Base-by-base conservation (phyloP, 2,113 vertebrate genomes). In the Psophia crepitans region DNA sequence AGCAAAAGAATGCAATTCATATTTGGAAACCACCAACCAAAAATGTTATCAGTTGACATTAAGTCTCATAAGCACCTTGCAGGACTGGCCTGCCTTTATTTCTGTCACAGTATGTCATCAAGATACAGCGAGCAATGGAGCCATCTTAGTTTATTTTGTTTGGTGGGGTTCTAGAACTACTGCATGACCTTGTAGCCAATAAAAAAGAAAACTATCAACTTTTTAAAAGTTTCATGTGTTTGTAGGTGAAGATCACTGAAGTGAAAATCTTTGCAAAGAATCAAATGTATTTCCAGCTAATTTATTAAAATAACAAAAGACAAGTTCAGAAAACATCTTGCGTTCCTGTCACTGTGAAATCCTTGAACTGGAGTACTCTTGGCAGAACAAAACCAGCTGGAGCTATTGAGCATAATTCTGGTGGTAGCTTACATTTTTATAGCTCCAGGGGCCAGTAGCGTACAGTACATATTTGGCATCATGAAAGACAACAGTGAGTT, bases 241-340 rank as follows among this genome's bases (percentile, higher is more conserved):
- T 83, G 23, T 43, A 17, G 8, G 21, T 64, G n/a, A 91, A 79
- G 61, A 65, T 56, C 35, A 41, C 11, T 14, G 23, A 85, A 76
- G 24, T 43, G 8, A 80, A 89, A 71, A 77, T 39, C 17, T 84
- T 56, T 54, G 48, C 49, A 60, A 93, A 92, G 21, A 90, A 90
- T 78, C 33, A 51, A 51, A 51, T 63, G 2, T 26, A 68, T 61
- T 90, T 90, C 43, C n/a, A 5, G 20, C 21, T 73, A 73, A 92
- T 89, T 94, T 94, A 80, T 73, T 87, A 93, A 94, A 94, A 87
- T 37, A 44, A 74, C 11, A 96, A 54, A 81, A 75, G 24, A 11
- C n/a, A 44, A 65, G 22, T 87, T 95, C 65, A 77, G 57, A 86
- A 95, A 89, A 68, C 22, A 41, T 79, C 43, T 68, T 81, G 12